Evolutionary conservation across 37 sponge, comb jelly and placozoan genomes (phyloP).

Genomic region (Dysidea cf. avara): DNA sequence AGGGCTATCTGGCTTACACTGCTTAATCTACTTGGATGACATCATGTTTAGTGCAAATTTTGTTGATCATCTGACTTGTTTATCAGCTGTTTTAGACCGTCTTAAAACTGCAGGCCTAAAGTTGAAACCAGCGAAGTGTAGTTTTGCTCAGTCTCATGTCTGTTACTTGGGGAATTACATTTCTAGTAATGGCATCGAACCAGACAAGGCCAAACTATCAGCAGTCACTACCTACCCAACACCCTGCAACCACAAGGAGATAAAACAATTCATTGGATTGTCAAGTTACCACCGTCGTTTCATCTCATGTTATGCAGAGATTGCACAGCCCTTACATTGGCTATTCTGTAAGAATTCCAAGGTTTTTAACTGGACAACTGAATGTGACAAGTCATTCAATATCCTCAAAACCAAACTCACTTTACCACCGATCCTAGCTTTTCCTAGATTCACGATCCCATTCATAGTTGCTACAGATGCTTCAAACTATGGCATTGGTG

Average conservation of each 20-base stretch:
- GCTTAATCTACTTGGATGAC: conserved; percentile 56
- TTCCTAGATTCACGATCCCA: conserved; percentile 5
- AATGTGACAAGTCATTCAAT: conserved; percentile 26
- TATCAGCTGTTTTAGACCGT: background rate
- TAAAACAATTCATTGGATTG: conserved; percentile 38
- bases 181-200: conserved; percentile 15
- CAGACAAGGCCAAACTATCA: conserved; percentile 17
- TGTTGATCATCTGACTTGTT: conserved; percentile 11
- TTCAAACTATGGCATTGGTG: conserved; percentile 34
- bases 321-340: conserved; percentile 34
- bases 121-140: conserved; percentile 9
- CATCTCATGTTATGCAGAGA: conserved; percentile 12
- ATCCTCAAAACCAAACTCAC: conserved; percentile 3
- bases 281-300: conserved; percentile 39
- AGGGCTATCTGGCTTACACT: conserved; percentile 17
- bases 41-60: conserved; percentile 32
- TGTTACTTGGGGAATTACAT: conserved; percentile 30
- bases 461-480: conserved; percentile 16
- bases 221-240: conserved; percentile 17
- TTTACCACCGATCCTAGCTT: conserved; percentile 41
- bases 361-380: conserved; percentile 14
- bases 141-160: conserved; percentile 10
- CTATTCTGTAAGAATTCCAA: conserved; percentile 7
- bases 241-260: conserved; percentile 26
- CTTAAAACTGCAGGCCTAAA: conserved; percentile 16